These are phyloP conservation scores for Atlantisia rogersi DNA, from an alignment of 2,113 vertebrate genomes.

Conservation along the genomic window DNA sequence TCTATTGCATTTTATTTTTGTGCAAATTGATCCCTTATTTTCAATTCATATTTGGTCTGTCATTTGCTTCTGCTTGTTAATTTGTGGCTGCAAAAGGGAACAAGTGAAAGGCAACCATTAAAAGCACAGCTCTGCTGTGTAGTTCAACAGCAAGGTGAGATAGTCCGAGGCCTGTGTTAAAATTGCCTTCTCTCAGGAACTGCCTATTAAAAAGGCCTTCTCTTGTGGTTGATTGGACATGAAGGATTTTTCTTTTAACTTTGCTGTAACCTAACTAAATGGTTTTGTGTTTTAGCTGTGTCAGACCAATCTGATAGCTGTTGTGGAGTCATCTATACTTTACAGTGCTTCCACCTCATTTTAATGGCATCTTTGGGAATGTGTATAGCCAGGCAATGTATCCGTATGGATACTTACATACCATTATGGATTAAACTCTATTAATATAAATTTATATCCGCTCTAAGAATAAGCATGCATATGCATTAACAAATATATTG, in stretches of 20 bases:
- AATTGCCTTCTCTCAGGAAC: background rate
- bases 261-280: background rate
- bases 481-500: background rate
- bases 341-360: background rate
- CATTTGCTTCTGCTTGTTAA: conserved; percentile 41
- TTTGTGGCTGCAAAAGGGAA: conserved; percentile 19
- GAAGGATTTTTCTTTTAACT: background rate
- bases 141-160: background rate
- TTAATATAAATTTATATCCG: background rate
- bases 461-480: background rate
- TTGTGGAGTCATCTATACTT: background rate
- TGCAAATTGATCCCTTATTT: conserved; percentile 46
- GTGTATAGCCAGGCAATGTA: background rate
- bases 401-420: background rate
- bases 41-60: conserved; percentile 8
- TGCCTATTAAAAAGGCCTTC: background rate
- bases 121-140: background rate
- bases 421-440: background rate
- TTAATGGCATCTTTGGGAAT: background rate
- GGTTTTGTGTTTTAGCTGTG: background rate
- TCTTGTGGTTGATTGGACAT: background rate
- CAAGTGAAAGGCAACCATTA: background rate
- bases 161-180: background rate
- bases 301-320: background rate
- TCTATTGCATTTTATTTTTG: conserved; percentile 32